Conservation (phyloP, 2,888 invertebrate genomes). For the Leptogaster cylindrica region DNA sequence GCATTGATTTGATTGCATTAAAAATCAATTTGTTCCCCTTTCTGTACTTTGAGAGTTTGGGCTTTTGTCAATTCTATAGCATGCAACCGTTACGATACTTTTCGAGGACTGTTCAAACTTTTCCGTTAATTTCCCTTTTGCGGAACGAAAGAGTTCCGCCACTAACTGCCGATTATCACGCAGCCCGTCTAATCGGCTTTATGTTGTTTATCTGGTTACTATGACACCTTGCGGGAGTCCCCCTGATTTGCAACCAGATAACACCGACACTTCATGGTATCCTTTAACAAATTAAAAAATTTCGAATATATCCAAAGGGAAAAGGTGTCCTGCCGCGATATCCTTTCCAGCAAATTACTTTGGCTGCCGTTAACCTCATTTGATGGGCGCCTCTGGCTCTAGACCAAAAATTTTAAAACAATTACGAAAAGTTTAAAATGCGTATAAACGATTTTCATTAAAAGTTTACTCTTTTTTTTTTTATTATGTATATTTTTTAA, state of each 20-base stretch:
- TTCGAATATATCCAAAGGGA: too few species aligned
- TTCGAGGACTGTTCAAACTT: constrained; percentile 32
- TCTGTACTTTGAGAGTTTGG: not conserved
- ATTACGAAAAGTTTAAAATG: too few species aligned
- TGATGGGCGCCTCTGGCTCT: too few species aligned
- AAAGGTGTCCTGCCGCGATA: too few species aligned
- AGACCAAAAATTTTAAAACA: too few species aligned
- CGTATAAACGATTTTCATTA: too few species aligned
- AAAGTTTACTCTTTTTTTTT: too few species aligned
- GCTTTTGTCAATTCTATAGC: not conserved
- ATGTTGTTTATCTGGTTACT: constrained; percentile 42
- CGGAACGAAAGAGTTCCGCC: constrained; percentile 2
- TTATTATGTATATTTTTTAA: too few species aligned
- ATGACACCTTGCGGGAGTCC: constrained; percentile 23
- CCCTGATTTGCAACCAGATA: constrained; percentile 1
- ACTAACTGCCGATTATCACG: constrained; percentile 31
- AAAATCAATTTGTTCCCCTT: constrained; percentile 23
- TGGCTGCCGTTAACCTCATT: too few species aligned
- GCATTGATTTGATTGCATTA: constrained; percentile 20
- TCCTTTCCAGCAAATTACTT: too few species aligned
- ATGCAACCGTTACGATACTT: not conserved
- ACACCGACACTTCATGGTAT: constrained; percentile 1
- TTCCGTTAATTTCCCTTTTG: constrained; percentile 9
- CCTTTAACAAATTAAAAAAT: constrained; percentile 1
- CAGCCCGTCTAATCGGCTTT: constrained; percentile 35